Conservation (phyloP, 2,113 vertebrate genomes). For the Penelope pileata region DNA sequence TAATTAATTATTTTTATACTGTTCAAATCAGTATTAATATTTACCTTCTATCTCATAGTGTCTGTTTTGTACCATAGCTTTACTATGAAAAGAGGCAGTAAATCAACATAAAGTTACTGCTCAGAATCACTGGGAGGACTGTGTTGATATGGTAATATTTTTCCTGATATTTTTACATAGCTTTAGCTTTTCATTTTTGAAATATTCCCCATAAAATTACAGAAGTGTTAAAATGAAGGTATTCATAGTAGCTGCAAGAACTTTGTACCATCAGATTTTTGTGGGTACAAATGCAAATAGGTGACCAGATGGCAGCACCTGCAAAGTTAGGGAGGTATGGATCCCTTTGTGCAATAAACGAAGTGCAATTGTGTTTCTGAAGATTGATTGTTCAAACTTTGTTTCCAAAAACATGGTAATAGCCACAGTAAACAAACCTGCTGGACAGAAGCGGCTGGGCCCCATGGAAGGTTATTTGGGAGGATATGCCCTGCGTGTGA, state of each 20-base stretch:
- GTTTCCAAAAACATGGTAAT: background rate
- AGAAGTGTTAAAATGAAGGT: background rate
- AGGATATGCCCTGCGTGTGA: background rate
- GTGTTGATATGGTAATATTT: rapidly evolving
- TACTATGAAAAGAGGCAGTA: background rate
- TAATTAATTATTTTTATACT: background rate
- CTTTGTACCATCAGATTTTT: background rate
- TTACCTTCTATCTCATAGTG: background rate
- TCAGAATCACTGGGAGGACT: background rate
- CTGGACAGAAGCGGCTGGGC: background rate
- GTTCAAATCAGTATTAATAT: background rate
- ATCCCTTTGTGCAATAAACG: background rate
- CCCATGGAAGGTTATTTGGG: background rate
- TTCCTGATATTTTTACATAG: background rate
- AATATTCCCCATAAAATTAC: background rate
- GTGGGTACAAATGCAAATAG: background rate
- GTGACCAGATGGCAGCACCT: conserved; percentile 16
- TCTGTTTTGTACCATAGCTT: background rate
- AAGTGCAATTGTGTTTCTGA: background rate
- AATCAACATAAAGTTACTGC: background rate
- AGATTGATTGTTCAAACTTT: conserved; percentile 3
- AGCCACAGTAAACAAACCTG: background rate
- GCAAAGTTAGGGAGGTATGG: background rate
- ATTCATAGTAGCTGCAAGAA: background rate
- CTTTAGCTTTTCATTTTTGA: background rate